Base-by-base conservation (phyloP, 2,797 vertebrate species). In the Parauchenoglanis punctatus region DNA sequence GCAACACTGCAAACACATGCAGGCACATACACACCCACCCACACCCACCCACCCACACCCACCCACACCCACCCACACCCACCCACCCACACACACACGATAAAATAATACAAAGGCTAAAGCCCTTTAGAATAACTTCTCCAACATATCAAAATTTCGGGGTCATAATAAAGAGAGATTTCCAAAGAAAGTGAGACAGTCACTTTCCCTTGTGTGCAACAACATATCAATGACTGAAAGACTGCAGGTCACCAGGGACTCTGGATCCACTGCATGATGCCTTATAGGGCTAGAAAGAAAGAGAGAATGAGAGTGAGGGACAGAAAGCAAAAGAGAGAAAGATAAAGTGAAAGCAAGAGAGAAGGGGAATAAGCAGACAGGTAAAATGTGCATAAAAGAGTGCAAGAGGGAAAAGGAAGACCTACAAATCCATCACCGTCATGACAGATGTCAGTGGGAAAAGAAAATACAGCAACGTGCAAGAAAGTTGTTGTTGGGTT, bases 341-440 rank as follows among this genome's bases (percentile, higher is more conserved):
- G 40, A 54, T 8, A 56, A 58, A 78, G 28, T 61, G 63, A 49
- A 80, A 77, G 40, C 25, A 18, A 73, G 59, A 92, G 93, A 95
- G 94, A 95, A 93, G 86, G 85, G 92, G 89, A 89, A 91, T 93
- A 91, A 90, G 31, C 61, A 83, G 92, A 91, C 46, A 94, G 83
- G 93, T 93, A 58, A 35, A 81, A 80, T 86, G 77, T 84, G 77
- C 82, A 93, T 91, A 52, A 93, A 94, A 93, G 95, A 80, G 85
- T 80, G 59, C 58, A 68, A 46, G 44, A 40, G 15, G 40, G 40
- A 20, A 78, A 59, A 40, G 46, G 73, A 28, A 86, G 52, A 76
- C 49, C 31, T 81, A 78, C 84, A 59, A 72, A 25, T 54, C 61
- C 81, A 85, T 83, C 77, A 70, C 58, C 54, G 44, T 85, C 76